Base-by-base conservation (phyloP, 2,797 vertebrate species). In the Anguilla pacifica region DNA sequence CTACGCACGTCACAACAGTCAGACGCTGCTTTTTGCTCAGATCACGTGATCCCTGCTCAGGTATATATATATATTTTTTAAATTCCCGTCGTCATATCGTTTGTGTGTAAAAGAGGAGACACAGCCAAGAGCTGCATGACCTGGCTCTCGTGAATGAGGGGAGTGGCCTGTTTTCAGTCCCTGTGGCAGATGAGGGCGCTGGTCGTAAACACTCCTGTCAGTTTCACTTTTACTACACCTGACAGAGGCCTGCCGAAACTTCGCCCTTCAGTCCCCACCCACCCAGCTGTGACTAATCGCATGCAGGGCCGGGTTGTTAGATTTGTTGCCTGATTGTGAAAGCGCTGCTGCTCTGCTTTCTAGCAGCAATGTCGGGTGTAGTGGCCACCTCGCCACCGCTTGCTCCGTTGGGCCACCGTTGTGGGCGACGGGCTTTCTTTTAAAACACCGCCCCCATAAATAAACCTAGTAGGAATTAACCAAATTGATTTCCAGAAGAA, bases 401-500 rank as follows among this genome's bases (percentile, higher is more conserved):
- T 81, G 10, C 55, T 25, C 43, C 57, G 53, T 77, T 91, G 72
- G 85, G 89, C 55, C 59, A 31, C 49, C 70, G 55, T 57, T 39
- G 19, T 6, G 49, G 3, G 35, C 25, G 43, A 85, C 86, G 49
- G 53, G 88, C 87, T 86, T 74, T 86, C 5, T 13, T 25, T 67
- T 28, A 84, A 91, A 77, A 87, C 74, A 83, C 91, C 92, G 84
- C 72, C 90, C 74, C 88, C 86, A 86, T 87, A 72, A 91, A 70
- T 89, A 88, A 91, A 90, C 88, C 88, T 87, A 84, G 85, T 91
- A 89, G 91, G 89, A 90, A 90, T 93, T 70, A 89, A 89, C 81
- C 39, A 89, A 92, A 93, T 90, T 91, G 89, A 94, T 94, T 94
- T 94, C 87, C 91, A 92, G 90, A 89, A 92, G 89, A 92, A 91